Evolutionary conservation across 2,888 invertebrate species (phyloP).

Genomic region (Carcina quercana): DNA sequence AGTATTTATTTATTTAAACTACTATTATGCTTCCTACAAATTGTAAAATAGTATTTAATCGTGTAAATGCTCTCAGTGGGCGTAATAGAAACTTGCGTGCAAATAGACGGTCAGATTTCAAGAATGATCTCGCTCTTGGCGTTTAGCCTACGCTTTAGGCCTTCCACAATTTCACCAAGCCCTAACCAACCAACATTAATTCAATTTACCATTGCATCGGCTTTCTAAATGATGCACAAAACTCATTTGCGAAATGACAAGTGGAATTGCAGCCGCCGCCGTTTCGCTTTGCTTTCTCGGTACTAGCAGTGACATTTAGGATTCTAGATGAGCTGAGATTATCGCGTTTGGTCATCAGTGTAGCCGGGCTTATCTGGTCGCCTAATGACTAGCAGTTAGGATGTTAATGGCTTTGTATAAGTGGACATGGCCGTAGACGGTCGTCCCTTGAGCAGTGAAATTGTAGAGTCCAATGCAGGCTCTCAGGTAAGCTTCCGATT

Average conservation of each 20-base stretch:
- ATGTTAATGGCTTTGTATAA: conserved; percentile 18
- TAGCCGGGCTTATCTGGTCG: conserved; percentile 27
- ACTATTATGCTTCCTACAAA: no score
- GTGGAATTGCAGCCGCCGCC: conserved; percentile 43
- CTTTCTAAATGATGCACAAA: conserved; percentile 68
- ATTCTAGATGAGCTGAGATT: conserved; percentile 50
- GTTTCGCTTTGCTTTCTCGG: conserved; percentile 40
- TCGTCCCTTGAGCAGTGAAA: no score
- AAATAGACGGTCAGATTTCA: no score
- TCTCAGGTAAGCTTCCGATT: no score
- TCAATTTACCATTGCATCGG: conserved; percentile 45
- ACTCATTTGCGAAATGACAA: conserved; percentile 64
- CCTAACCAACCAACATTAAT: conserved; percentile 23
- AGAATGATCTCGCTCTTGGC: no score
- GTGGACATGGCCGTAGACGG: no score
- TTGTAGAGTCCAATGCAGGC: no score
- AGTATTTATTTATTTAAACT: no score
- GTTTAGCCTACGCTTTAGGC: no score
- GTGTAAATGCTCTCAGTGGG: no score
- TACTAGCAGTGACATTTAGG: conserved; percentile 41
- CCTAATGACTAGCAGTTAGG: conserved; percentile 30
- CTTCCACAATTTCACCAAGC: conserved; percentile 3
- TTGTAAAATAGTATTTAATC: no score
- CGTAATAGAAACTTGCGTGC: no score
- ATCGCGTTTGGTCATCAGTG: conserved; percentile 38